A percentile compares a stretch with the other conserved stretches of the same genome.
These are phyloP conservation scores for Drosophila subpulchrella DNA, from an alignment of 1,140 invertebrate genomes.

Conservation along the genomic window DNA sequence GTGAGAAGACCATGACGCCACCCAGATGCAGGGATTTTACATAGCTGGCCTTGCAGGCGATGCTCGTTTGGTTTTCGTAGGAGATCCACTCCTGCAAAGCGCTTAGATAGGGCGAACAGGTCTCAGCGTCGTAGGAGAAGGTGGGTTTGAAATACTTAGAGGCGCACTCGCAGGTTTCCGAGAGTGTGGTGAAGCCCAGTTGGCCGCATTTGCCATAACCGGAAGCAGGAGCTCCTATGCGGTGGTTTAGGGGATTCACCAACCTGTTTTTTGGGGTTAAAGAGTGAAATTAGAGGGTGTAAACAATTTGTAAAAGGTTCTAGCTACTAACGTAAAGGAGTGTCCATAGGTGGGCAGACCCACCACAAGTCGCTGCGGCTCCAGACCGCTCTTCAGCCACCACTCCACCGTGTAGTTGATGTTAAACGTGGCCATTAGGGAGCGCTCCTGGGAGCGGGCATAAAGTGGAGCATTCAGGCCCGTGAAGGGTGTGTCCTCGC, in stretches of 20 bases:
- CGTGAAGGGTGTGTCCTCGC: slow-evolving; percentile 91
- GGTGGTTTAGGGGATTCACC: slow-evolving; percentile 88
- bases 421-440: slow-evolving; percentile 90
- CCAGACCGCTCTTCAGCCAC: slow-evolving; percentile 92
- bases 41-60: slow-evolving; percentile 90
- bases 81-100: slow-evolving; percentile 93
- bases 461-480: slow-evolving; percentile 92
- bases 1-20: slow-evolving; percentile 91
- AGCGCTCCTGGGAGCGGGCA: slow-evolving; percentile 86
- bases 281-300: not conserved
- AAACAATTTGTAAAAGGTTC: not conserved
- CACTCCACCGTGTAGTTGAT: slow-evolving; percentile 93
- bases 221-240: slow-evolving; percentile 89
- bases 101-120: slow-evolving; percentile 92
- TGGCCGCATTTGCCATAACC: slow-evolving; percentile 88
- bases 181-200: slow-evolving; percentile 90
- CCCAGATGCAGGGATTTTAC: slow-evolving; percentile 87
- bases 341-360: slow-evolving; percentile 97
- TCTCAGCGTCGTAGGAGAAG: slow-evolving; percentile 88
- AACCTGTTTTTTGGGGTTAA: slow-evolving; percentile 85
- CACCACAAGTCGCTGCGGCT: slow-evolving; percentile 92
- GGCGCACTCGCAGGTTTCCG: slow-evolving; percentile 89
- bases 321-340: slow-evolving; percentile 87
- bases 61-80: slow-evolving; percentile 92
- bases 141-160: slow-evolving; percentile 84